phyloP scores from a whole-genome alignment of 2,797 vertebrate genomes.

The Pachyuromys duprasi region DNA sequence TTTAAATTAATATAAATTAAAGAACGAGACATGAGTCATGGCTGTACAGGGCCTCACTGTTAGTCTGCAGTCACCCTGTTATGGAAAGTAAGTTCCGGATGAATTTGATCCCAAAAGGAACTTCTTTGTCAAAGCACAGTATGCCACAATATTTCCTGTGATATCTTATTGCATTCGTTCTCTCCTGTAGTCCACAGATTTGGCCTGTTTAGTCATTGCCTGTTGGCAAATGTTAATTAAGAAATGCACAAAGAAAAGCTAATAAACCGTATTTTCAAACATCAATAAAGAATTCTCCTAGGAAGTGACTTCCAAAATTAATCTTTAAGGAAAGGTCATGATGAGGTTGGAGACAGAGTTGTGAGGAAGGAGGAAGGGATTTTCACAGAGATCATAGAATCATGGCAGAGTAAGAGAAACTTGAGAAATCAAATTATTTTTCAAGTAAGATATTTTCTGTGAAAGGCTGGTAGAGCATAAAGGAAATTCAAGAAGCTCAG shows the following conservation, averaged over 20 bases:
- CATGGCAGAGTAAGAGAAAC: not conserved
- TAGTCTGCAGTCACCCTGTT: conserved; percentile 28
- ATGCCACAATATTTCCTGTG: conserved; percentile 34
- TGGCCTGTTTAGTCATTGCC: not conserved
- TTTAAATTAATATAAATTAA: conserved; percentile 42
- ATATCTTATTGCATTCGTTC: not conserved
- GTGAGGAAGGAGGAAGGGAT: not conserved
- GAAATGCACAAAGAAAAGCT: conserved; percentile 16
- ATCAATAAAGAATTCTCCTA: conserved; percentile 20
- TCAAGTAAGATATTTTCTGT: not conserved
- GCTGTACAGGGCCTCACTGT: not conserved
- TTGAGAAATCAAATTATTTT: not conserved
- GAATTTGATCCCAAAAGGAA: conserved; percentile 45
- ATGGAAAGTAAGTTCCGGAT: conserved; percentile 33
- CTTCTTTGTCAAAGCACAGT: conserved; percentile 8
- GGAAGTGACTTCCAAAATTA: conserved; percentile 47
- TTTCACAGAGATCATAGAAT: not conserved
- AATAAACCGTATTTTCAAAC: conserved; percentile 3
- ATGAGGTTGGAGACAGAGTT: not conserved
- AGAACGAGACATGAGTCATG: not conserved
- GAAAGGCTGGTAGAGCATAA: not conserved
- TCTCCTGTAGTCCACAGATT: conserved; percentile 19
- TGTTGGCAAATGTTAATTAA: conserved; percentile 20
- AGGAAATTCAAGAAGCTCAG: not conserved
- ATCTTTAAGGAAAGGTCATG: conserved; percentile 11